Evolutionary conservation across 1,140 invertebrate species (phyloP), one percentile per base, ranked within the genome.

Genomic region (Littorina saxatilis): DNA sequence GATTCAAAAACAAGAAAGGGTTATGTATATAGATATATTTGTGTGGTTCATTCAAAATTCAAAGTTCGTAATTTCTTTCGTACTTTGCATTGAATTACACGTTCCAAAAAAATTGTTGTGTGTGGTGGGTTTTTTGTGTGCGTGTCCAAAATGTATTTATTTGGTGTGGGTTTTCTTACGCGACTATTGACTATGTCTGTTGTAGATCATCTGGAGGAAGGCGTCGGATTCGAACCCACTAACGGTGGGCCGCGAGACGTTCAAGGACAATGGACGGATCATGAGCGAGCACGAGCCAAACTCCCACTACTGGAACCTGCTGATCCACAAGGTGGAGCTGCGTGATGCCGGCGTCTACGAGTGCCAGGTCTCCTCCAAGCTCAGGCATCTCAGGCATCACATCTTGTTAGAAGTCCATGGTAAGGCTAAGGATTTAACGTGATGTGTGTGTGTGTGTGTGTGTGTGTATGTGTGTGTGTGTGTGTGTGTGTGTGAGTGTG

Each of bases 281-380:
- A 63, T 81, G 52, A 66, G 85, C 11, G 73, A 84, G 29, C 84
- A 87, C 66, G 77, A 82, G 32, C 81, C 84, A 2, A 40, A 76
- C 7, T 63, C 72, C 7, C 37, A 80, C 66, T 72, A 86, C 39
- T 89, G 88, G 88, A 86, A 88, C 76, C 83, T 89, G 47, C 63
- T 87, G 39, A 89, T 89, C 39, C 83, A 84, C 58, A 82, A 86
- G 39, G 85, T 89, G 32, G 52, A 73, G 29, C 81, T 80, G 39
- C 40, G 77, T 39, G 86, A 89, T 50, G 79, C 83, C 17, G 88
- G 88, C 0, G 82, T 87, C 15, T 89, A 89, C 75, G 88, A 89
- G 82, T 89, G 88, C 83, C 88, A 89, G 82, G 80, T 89, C 52
- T 87, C 85, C 81, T 86, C 88, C n/a, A 86, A 81, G 61, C 81